These are phyloP conservation scores for Myathropa florea DNA, from an alignment of 2,888 invertebrate genomes.

Conservation along the genomic window DNA sequence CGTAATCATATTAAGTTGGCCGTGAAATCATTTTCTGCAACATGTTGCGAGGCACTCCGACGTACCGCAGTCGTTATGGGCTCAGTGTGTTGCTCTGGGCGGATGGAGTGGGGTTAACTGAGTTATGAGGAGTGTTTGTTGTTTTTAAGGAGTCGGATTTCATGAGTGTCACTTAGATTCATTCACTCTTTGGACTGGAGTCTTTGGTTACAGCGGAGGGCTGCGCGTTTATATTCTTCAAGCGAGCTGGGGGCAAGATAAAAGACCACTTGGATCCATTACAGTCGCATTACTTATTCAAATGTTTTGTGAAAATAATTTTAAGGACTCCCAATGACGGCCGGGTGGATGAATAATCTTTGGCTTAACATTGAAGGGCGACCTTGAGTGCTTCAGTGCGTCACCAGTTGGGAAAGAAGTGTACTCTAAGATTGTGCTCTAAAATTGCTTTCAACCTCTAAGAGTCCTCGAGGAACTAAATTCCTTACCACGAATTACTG, in stretches of 20 bases:
- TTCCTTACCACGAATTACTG: too few relatives aligned
- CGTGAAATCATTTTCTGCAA: constrained; percentile 47
- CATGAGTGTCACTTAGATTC: constrained; percentile 7
- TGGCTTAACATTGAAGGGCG: background rate
- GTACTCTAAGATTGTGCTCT: background rate
- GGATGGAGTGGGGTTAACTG: background rate
- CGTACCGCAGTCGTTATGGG: background rate
- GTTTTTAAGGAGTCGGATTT: background rate
- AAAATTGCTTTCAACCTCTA: too few relatives aligned
- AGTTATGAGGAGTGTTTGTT: constrained; percentile 7
- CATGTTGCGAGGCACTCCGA: constrained; percentile 38
- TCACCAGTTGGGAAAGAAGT: background rate
- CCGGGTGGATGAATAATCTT: background rate
- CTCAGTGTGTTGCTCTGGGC: background rate
- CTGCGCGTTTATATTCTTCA: background rate
- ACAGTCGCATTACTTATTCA: constrained; percentile 41
- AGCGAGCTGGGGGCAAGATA: constrained; percentile 5
- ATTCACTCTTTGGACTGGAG: background rate
- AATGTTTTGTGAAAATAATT: constrained; percentile 3
- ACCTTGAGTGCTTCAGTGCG: background rate
- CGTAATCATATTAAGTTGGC: constrained; percentile 37
- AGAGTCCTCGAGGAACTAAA: too few relatives aligned
- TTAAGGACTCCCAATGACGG: background rate
- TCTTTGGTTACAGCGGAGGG: background rate
- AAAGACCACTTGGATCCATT: constrained; percentile 26